These are phyloP conservation scores for Motacilla tschutschensis DNA, from an alignment of 2,113 vertebrate species.

Conservation along the genomic window DNA sequence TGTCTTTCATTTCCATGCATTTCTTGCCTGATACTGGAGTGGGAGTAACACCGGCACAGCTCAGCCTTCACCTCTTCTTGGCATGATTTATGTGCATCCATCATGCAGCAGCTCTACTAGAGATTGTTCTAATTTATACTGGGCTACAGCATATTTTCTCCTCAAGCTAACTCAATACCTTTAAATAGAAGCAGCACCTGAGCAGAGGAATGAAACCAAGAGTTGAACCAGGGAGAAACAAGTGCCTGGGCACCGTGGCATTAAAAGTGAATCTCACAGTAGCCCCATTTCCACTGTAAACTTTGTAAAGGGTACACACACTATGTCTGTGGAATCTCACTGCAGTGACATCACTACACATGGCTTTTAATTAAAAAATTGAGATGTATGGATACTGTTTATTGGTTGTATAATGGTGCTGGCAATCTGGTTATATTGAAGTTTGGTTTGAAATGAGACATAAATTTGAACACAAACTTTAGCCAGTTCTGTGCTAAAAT, in stretches of 20 bases:
- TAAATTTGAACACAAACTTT: background rate
- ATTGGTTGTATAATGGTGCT: background rate
- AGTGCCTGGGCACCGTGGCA: background rate
- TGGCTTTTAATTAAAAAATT: background rate
- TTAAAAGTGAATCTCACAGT: background rate
- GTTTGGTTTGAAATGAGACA: background rate
- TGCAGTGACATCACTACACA: background rate
- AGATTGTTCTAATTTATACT: constrained; percentile 21
- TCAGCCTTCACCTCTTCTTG: background rate
- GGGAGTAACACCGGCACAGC: background rate
- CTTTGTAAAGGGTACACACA: background rate
- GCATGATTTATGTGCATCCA: constrained; percentile 35
- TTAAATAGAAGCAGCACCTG: background rate
- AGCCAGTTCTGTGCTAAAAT: background rate
- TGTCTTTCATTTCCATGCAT: background rate
- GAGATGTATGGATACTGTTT: background rate
- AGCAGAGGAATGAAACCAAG: background rate
- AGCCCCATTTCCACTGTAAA: background rate
- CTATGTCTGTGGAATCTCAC: rapidly evolving
- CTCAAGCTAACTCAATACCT: background rate
- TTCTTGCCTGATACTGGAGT: background rate
- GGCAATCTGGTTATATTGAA: background rate
- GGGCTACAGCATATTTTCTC: background rate
- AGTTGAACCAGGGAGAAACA: background rate
- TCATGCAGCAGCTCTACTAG: background rate